Conservation (phyloP, 2,113 vertebrate genomes). For the Melospiza georgiana region DNA sequence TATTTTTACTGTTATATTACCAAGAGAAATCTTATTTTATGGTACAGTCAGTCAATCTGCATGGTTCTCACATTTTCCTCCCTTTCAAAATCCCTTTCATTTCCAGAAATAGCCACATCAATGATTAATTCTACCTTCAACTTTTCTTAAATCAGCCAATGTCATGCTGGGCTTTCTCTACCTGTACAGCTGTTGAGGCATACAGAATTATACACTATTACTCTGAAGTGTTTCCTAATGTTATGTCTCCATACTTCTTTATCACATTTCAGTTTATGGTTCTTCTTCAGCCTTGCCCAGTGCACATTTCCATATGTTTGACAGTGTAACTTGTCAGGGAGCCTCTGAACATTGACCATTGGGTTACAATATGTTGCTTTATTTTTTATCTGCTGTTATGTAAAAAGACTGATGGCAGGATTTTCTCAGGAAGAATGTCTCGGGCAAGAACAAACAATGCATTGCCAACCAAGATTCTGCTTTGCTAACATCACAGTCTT, state of each 20-base stretch:
- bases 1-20: slow-evolving; percentile 30
- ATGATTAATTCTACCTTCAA: slow-evolving; percentile 62
- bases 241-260: not conserved
- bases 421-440: not conserved
- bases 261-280: not conserved
- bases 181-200: slow-evolving; percentile 61
- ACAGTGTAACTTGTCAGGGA: not conserved
- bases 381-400: not conserved
- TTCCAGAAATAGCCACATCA: slow-evolving; percentile 68
- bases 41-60: slow-evolving; percentile 27
- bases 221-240: not conserved
- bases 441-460: not conserved
- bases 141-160: slow-evolving; percentile 53
- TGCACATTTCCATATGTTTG: not conserved
- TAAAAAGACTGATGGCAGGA: not conserved
- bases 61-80: slow-evolving; percentile 31
- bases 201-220: not conserved
- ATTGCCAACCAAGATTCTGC: not conserved
- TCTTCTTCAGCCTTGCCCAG: not conserved
- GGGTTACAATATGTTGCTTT: not conserved
- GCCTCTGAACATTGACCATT: not conserved
- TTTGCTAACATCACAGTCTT: not conserved
- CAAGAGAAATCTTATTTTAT: slow-evolving; percentile 48
- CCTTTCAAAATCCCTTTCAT: slow-evolving; percentile 52
- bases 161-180: slow-evolving; percentile 56